phyloP scores from a whole-genome alignment of 2,113 vertebrate species.

The Pontoporia blainvillei region DNA sequence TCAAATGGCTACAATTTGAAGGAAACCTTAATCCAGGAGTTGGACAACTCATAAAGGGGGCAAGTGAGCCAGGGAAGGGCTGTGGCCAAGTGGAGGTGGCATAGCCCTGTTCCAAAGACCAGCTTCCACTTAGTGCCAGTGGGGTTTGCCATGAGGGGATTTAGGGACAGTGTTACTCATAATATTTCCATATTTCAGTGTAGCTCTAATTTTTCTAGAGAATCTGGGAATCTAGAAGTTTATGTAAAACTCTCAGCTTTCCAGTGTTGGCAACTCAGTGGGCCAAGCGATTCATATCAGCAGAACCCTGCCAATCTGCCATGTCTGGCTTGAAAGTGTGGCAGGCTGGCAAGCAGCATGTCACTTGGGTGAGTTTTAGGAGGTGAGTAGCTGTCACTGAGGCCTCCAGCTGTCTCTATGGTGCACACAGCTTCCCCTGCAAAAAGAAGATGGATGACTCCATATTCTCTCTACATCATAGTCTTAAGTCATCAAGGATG shows the following conservation, averaged over 20 bases:
- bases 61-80: background rate
- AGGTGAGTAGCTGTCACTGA: background rate
- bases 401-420: background rate
- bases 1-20: conserved; percentile 24
- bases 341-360: background rate
- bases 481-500: background rate
- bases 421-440: background rate
- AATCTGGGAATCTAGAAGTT: background rate
- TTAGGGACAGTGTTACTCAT: background rate
- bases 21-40: background rate
- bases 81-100: rapidly evolving
- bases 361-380: background rate
- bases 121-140: rapidly evolving
- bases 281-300: background rate
- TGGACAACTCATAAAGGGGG: background rate
- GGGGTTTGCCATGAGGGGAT: rapidly evolving
- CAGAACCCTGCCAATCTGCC: background rate
- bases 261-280: background rate
- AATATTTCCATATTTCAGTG: background rate
- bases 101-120: background rate
- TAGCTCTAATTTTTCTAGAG: background rate
- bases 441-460: background rate
- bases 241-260: background rate
- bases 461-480: background rate
- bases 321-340: background rate